Evolutionary conservation across 2,797 vertebrate species (phyloP), one percentile per base, ranked within the genome.

Genomic region (Tapera naevia): DNA sequence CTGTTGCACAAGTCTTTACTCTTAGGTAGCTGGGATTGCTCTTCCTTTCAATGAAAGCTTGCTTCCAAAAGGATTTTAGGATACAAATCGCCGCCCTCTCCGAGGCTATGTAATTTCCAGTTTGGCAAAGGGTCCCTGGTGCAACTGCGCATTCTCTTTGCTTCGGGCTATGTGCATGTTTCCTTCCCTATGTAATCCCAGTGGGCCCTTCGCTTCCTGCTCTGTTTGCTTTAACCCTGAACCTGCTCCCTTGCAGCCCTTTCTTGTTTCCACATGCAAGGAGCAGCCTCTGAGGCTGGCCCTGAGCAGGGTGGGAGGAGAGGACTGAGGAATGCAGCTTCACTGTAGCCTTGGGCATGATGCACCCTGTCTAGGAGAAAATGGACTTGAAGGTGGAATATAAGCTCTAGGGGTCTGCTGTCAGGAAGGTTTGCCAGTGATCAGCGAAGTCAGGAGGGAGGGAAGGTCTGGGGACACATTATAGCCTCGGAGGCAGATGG

Each of bases 111-210:
- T 23, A 57, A 60, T 65, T 94, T 79, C 67, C 22, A 25, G n/a
- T 43, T 57, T 57, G 87, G 86, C 92, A 81, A 23, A 41, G 33
- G 48, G 50, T 70, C 58, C 61, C 57, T 1, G 28, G 64, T 71
- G 76, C 86, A 82, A 28, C 91, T 80, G 90, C 73, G 79, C 87
- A 45, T 37, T 70, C 79, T 5, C 81, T 43, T 10, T 1, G 54
- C 96, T 80, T 5, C 3, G 5, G 75, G 89, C 89, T 85, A 2
- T 1, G 32, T 56, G 80, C 86, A 50, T 89, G 91, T 43, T 93
- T 95, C 92, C 94, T 94, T 89, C 76, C 81, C 9, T 81, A 10
- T 61, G 94, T 90, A 92, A 96, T 94, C 91, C 88, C 86, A 28
- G 94, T 32, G 33, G 61, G 78, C 86, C 53, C 86, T 87, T 88